Conservation (phyloP, 1,140 invertebrate species). For the Drosophila miranda region DNA sequence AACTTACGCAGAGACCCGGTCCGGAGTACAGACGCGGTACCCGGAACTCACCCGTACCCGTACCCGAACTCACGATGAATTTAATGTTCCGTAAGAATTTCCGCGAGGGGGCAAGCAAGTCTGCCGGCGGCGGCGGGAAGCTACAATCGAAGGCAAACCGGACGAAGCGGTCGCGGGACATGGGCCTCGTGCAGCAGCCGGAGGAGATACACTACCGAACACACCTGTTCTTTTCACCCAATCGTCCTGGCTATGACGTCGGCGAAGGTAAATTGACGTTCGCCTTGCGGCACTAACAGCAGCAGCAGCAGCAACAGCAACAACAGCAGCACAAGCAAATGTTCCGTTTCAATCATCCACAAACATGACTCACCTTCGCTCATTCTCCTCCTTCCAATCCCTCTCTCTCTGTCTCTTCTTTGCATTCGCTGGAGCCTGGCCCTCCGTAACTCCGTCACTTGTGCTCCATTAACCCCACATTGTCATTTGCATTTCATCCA, state of each 20-base stretch:
- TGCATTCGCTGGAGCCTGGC: slow-evolving; percentile 57
- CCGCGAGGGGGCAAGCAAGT: slow-evolving; percentile 88
- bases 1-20: no score
- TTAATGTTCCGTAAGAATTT: slow-evolving; percentile 94
- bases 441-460: slow-evolving; percentile 48
- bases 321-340: slow-evolving; percentile 8
- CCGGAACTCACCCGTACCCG: no score
- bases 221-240: slow-evolving; percentile 91
- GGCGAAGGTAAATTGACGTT: slow-evolving; percentile 78
- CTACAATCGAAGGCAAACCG: slow-evolving; percentile 84
- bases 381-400: slow-evolving; percentile 8
- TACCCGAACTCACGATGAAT: slow-evolving; percentile 86
- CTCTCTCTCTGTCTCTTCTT: slow-evolving; percentile 32
- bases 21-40: no score
- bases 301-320: slow-evolving; percentile 19
- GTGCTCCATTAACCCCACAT: slow-evolving; percentile 72
- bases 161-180: slow-evolving; percentile 85
- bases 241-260: slow-evolving; percentile 84
- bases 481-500: slow-evolving; percentile 55
- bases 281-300: slow-evolving; percentile 32
- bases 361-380: slow-evolving; percentile 23
- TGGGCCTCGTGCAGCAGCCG: slow-evolving; percentile 86
- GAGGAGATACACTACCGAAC: slow-evolving; percentile 91
- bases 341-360: slow-evolving; percentile 44
- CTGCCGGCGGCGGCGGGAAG: slow-evolving; percentile 83